These are phyloP conservation scores for Leptonema lineaticorne DNA, from an alignment of 1,140 invertebrate genomes.

Conservation along the genomic window DNA sequence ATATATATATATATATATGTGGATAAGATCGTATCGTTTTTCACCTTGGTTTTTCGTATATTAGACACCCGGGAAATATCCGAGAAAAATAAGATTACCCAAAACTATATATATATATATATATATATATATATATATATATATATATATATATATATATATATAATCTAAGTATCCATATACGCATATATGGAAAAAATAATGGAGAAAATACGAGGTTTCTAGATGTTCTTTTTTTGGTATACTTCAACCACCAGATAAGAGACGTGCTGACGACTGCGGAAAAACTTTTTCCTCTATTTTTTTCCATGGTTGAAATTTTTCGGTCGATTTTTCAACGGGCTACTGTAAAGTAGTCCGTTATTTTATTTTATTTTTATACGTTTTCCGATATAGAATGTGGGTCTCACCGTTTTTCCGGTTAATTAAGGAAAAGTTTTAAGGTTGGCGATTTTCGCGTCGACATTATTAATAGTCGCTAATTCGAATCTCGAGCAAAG, in stretches of 20 bases:
- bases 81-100: constrained; percentile 17
- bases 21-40: constrained; percentile 20
- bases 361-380: neutral
- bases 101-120: neutral
- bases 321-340: neutral
- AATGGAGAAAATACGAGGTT: neutral
- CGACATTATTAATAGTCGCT: neutral
- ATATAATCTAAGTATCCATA: too few species aligned
- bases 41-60: constrained; percentile 13
- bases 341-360: neutral
- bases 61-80: constrained; percentile 18
- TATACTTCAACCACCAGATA: constrained; percentile 1
- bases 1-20: too few species aligned
- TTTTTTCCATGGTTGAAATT: constrained; percentile 1
- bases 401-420: neutral
- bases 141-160: neutral
- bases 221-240: neutral
- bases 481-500: too few species aligned
- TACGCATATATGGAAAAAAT: neutral
- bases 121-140: neutral
- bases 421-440: constrained; percentile 23
- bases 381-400: neutral
- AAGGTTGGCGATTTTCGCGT: neutral
- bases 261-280: constrained; percentile 15
- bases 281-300: constrained; percentile 3